phyloP scores from a whole-genome alignment of 1,140 invertebrate species.

The Drosophila sturtevanti region DNA sequence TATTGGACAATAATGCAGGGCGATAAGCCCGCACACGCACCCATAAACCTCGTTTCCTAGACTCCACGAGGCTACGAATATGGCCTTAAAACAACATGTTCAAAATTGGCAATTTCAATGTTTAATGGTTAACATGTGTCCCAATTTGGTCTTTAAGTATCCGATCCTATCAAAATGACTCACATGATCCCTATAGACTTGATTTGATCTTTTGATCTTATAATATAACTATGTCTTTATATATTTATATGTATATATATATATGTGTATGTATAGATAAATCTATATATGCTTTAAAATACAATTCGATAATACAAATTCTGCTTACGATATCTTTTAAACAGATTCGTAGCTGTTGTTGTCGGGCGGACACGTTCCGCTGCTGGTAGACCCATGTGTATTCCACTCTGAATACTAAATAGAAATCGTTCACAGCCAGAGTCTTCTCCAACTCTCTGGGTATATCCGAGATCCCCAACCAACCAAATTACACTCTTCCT shows the following conservation, averaged over 20 bases:
- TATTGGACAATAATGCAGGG: no score
- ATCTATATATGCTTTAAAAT: slow-evolving; percentile 11
- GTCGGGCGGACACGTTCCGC: slow-evolving; percentile 62
- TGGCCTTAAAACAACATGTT: slow-evolving; percentile 60
- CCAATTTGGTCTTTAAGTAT: slow-evolving; percentile 3
- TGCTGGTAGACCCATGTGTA: slow-evolving; percentile 30
- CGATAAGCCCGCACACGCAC: slow-evolving; percentile 73
- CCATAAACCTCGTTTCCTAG: slow-evolving; percentile 66
- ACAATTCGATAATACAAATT: slow-evolving; percentile 44
- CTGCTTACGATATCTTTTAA: slow-evolving; percentile 3
- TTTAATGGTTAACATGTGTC: slow-evolving; percentile 68
- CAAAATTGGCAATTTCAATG: slow-evolving; percentile 53
- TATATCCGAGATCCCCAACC: no score
- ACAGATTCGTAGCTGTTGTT: slow-evolving; percentile 9
- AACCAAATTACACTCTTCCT: no score
- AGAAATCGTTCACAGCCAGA: slow-evolving; percentile 36
- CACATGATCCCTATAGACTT: no score
- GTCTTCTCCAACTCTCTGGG: slow-evolving; percentile 52
- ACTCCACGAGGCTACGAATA: slow-evolving; percentile 33
- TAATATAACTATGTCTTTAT: neutral
- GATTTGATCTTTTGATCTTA: no score
- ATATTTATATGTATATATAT: slow-evolving; percentile 12
- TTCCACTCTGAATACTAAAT: slow-evolving; percentile 60
- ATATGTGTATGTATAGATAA: slow-evolving; percentile 2
- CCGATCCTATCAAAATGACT: neutral